A percentile compares a stretch with the other conserved stretches of the same genome.
Evolutionary conservation across 1,140 invertebrate genomes (phyloP).

Genomic region (Diachasmimorpha longicaudata): DNA sequence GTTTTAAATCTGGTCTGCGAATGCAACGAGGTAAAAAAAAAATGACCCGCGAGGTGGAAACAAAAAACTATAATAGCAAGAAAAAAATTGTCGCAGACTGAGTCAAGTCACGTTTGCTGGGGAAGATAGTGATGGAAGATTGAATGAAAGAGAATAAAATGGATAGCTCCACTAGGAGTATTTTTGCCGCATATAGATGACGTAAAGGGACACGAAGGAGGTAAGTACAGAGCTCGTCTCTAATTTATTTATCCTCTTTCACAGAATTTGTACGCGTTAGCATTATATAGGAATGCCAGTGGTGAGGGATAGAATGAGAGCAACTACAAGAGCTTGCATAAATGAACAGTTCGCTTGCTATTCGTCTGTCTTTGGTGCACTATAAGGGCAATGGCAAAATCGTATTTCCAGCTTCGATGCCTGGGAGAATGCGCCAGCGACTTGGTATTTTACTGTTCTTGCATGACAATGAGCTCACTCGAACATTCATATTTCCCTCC

Average conservation of each 20-base stretch:
- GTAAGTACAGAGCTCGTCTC: constrained; percentile 5
- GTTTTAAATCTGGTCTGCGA: background rate
- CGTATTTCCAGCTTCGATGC: constrained; percentile 19
- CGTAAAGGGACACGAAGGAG: constrained; percentile 1
- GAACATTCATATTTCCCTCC: constrained; percentile 21
- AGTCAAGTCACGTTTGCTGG: constrained; percentile 16
- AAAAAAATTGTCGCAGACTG: background rate
- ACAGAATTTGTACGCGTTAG: constrained; percentile 3
- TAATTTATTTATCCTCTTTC: constrained; percentile 22
- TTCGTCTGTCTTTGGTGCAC: background rate
- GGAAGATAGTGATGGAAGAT: constrained; percentile 10
- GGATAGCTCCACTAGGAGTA: background rate
- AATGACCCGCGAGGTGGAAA: background rate
- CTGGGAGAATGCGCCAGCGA: constrained; percentile 13
- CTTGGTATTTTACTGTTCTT: constrained; percentile 6
- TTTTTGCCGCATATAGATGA: background rate
- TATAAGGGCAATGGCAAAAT: constrained; percentile 26
- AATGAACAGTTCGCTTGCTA: constrained; percentile 9
- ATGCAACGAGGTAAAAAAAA: background rate
- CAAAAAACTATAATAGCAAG: background rate
- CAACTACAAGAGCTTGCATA: constrained; percentile 19
- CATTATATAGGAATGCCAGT: background rate
- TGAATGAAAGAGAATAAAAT: constrained; percentile 15
- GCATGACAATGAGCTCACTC: constrained; percentile 20
- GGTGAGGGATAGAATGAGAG: background rate